These are phyloP conservation scores for Darwinula stevensoni DNA, from an alignment of 2,888 invertebrate species.

Conservation along the genomic window DNA sequence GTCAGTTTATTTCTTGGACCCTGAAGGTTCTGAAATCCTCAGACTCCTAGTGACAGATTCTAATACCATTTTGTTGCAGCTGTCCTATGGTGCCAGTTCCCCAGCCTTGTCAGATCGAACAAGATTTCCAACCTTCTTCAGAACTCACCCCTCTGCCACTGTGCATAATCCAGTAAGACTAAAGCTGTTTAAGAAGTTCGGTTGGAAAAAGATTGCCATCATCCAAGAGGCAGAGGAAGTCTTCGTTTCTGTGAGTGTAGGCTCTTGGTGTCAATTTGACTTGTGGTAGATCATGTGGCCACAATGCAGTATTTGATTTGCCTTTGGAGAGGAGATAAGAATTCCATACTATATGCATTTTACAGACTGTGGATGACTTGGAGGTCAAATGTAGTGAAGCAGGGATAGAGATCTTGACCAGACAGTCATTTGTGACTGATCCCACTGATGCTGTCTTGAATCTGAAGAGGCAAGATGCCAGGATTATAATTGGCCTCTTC, in stretches of 20 bases:
- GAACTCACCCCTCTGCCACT: slow-evolving; percentile 96
- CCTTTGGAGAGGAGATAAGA: neutral
- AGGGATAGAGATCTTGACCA: slow-evolving; percentile 76
- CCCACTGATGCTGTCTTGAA: slow-evolving; percentile 87
- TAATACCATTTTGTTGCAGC: slow-evolving; percentile 23
- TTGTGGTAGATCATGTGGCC: neutral
- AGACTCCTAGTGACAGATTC: neutral
- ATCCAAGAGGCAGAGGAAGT: slow-evolving; percentile 96
- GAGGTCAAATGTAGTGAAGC: slow-evolving; percentile 73
- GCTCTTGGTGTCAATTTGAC: slow-evolving; percentile 12
- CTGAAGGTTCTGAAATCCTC: slow-evolving; percentile 9
- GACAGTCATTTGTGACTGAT: slow-evolving; percentile 89
- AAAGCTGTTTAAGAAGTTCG: slow-evolving; percentile 82
- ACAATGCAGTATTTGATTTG: neutral
- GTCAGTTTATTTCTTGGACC: slow-evolving; percentile 25
- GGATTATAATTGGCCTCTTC: slow-evolving; percentile 91
- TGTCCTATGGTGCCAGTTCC: slow-evolving; percentile 95
- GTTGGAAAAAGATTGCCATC: slow-evolving; percentile 90
- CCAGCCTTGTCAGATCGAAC: slow-evolving; percentile 89
- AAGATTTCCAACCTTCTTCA: slow-evolving; percentile 87
- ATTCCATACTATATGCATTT: slow-evolving; percentile 10
- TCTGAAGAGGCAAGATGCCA: slow-evolving; percentile 64
- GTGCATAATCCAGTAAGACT: slow-evolving; percentile 95
- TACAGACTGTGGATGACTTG: slow-evolving; percentile 77
- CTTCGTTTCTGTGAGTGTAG: slow-evolving; percentile 69